These are phyloP conservation scores for Nymphalis io DNA, from an alignment of 1,140 invertebrate species.

Conservation along the genomic window DNA sequence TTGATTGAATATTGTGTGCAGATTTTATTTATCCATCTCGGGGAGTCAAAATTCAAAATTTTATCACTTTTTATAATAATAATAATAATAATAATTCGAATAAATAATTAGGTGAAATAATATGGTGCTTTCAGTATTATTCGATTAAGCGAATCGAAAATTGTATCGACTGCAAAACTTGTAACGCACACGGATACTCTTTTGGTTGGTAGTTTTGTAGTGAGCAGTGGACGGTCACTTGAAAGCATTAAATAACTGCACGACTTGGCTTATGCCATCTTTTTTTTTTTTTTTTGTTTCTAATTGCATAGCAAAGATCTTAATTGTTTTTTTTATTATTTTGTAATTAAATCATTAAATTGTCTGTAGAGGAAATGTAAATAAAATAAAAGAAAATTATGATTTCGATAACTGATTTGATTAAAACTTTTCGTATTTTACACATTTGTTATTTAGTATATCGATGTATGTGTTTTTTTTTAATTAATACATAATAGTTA, in stretches of 20 bases:
- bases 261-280: constrained; percentile 45
- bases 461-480: constrained; percentile 55
- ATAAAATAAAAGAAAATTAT: constrained; percentile 56
- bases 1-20: constrained; percentile 14
- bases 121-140: constrained; percentile 80
- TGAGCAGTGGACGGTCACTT: background rate
- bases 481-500: constrained; percentile 45
- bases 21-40: background rate
- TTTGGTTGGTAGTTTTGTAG: constrained; percentile 29
- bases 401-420: constrained; percentile 33
- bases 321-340: constrained; percentile 55
- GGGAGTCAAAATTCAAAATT: constrained; percentile 29
- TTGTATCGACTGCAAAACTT: constrained; percentile 43
- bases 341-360: constrained; percentile 58
- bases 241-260: constrained; percentile 27
- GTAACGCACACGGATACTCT: constrained; percentile 60
- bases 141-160: constrained; percentile 63
- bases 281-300: constrained; percentile 53
- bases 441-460: constrained; percentile 78
- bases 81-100: constrained; percentile 55
- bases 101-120: constrained; percentile 69
- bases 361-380: constrained; percentile 68
- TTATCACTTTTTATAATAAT: constrained; percentile 30
- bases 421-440: constrained; percentile 49
- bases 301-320: constrained; percentile 69